A percentile compares a stretch with the other conserved stretches of the same genome.
Evolutionary conservation across 2,888 invertebrate genomes (phyloP).

Genomic region (Xestia xanthographa): DNA sequence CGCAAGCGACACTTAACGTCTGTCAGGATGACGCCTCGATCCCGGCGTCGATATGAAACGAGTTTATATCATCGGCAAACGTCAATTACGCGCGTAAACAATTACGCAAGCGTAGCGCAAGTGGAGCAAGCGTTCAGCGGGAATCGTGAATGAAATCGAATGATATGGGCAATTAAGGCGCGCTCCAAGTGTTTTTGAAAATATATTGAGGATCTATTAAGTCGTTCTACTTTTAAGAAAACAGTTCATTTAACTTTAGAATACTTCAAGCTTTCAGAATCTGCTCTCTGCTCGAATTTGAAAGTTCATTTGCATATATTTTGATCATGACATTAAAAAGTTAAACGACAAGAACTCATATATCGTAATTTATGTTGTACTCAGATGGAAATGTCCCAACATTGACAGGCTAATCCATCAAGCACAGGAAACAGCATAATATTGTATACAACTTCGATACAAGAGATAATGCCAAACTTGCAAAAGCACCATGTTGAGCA

Average conservation of each 20-base stretch:
- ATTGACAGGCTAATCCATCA: constrained; percentile 59
- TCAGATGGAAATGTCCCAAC: constrained; percentile 49
- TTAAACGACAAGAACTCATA: constrained; percentile 38
- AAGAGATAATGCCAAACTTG: constrained; percentile 55
- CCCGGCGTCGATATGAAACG: constrained; percentile 70
- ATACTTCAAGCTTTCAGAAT: neutral
- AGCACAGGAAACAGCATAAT: constrained; percentile 49
- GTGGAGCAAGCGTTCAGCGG: constrained; percentile 62
- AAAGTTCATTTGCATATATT: constrained; percentile 31
- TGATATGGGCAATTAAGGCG: constrained; percentile 65
- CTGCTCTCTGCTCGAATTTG: constrained; percentile 18
- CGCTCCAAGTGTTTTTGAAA: constrained; percentile 33
- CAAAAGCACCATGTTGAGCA: constrained; percentile 39
- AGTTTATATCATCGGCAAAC: constrained; percentile 75
- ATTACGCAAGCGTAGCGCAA: constrained; percentile 74
- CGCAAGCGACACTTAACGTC: constrained; percentile 71
- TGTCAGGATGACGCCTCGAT: constrained; percentile 76
- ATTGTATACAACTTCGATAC: constrained; percentile 33
- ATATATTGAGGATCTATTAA: constrained; percentile 22
- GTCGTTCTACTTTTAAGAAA: constrained; percentile 1
- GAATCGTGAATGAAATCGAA: constrained; percentile 68
- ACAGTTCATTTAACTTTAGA: neutral
- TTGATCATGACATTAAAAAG: constrained; percentile 23
- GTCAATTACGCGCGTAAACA: constrained; percentile 79
- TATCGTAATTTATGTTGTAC: constrained; percentile 42